These are phyloP conservation scores for Achatina immaculata DNA, from an alignment of 1,140 invertebrate genomes.

Conservation along the genomic window DNA sequence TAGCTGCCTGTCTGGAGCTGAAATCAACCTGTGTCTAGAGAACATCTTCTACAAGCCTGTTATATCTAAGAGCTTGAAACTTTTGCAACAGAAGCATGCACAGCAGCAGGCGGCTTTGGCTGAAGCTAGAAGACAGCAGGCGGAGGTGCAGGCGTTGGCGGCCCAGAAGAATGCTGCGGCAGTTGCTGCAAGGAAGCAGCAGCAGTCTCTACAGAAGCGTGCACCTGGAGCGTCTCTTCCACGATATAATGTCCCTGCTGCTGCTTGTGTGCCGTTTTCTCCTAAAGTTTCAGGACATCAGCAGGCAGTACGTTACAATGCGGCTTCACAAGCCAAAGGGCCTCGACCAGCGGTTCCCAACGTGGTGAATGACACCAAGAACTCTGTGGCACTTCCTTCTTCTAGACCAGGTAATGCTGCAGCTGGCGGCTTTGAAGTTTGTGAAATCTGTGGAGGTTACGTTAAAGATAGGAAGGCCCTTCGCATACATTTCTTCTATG, in stretches of 20 bases:
- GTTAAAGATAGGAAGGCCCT: slow-evolving; percentile 67
- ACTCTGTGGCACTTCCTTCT: background rate
- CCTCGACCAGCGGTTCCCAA: slow-evolving; percentile 27
- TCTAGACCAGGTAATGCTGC: slow-evolving; percentile 30
- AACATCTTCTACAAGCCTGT: slow-evolving; percentile 58
- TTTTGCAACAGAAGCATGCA: slow-evolving; percentile 29
- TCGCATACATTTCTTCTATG: slow-evolving; percentile 68
- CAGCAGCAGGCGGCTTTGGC: slow-evolving; percentile 31
- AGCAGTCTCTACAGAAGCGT: background rate
- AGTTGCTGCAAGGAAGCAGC: slow-evolving; percentile 30
- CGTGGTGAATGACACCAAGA: slow-evolving; percentile 25
- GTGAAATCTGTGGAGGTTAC: slow-evolving; percentile 69
- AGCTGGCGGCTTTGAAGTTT: slow-evolving; percentile 63
- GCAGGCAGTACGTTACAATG: slow-evolving; percentile 23
- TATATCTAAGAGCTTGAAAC: slow-evolving; percentile 41
- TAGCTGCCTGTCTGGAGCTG: slow-evolving; percentile 51
- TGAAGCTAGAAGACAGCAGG: slow-evolving; percentile 30
- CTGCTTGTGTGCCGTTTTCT: background rate
- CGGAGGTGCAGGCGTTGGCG: slow-evolving; percentile 28
- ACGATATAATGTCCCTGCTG: background rate
- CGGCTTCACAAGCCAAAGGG: background rate
- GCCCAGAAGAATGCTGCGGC: slow-evolving; percentile 39
- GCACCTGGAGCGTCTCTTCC: background rate
- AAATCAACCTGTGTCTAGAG: slow-evolving; percentile 63
- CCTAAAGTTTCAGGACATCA: background rate